Conservation (phyloP, 2,113 vertebrate species). For the Elachura formosa region DNA sequence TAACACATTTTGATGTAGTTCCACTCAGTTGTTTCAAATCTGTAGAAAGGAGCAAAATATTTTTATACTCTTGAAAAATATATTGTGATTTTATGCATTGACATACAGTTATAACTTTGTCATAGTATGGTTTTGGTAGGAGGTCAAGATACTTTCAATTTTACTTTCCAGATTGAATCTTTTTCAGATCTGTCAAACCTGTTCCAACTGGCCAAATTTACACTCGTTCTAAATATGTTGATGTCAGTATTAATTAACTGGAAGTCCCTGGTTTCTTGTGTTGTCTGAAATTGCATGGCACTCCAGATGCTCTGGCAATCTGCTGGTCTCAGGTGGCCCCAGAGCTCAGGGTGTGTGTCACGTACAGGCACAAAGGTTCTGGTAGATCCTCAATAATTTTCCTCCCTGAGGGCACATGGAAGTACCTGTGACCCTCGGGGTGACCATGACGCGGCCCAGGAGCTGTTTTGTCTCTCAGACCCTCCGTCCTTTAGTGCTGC, state of each 20-base stretch:
- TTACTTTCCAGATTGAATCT: background rate
- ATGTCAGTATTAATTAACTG: background rate
- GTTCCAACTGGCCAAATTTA: background rate
- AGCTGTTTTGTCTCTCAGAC: no score
- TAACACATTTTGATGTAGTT: background rate
- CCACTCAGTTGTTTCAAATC: background rate
- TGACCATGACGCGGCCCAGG: background rate
- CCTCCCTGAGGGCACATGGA: accelerated
- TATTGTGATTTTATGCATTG: background rate
- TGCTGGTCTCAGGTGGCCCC: background rate
- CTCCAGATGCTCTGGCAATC: background rate
- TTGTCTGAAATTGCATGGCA: background rate
- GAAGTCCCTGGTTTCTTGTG: background rate
- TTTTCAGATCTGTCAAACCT: background rate
- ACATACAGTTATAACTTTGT: background rate
- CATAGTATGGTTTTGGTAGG: background rate
- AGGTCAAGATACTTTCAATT: background rate
- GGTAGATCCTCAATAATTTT: background rate
- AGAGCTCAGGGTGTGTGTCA: no score
- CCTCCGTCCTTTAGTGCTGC: accelerated
- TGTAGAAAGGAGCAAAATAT: background rate
- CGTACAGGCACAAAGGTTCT: background rate
- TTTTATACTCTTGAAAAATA: background rate
- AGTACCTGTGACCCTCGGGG: background rate
- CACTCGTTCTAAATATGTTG: background rate